Evolutionary conservation across 2,888 invertebrate species (phyloP).

Genomic region (Plemyria rubiginata): DNA sequence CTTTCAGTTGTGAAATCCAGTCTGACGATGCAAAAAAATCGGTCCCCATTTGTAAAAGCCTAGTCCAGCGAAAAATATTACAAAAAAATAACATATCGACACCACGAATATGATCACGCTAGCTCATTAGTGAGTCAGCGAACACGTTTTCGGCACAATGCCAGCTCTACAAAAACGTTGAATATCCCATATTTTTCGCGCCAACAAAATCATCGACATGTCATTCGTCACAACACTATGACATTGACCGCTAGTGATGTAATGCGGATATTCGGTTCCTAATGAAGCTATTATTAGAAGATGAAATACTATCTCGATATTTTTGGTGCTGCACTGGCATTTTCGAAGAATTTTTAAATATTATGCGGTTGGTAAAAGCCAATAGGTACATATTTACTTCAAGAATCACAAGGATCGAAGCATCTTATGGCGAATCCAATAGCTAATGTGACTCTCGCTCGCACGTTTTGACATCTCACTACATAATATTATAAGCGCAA

Average conservation of each 20-base stretch:
- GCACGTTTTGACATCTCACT: too few relatives aligned
- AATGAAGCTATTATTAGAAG: conserved; percentile 18
- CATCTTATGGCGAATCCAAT: too few relatives aligned
- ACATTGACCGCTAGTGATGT: conserved; percentile 39
- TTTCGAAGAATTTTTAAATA: too few relatives aligned
- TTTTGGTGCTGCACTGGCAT: not conserved
- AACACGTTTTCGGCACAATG: not conserved
- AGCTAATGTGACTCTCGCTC: too few relatives aligned
- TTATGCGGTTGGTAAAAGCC: too few relatives aligned
- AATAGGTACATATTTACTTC: too few relatives aligned
- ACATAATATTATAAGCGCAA: too few relatives aligned
- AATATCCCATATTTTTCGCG: not conserved
- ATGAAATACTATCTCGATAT: conserved; percentile 12
- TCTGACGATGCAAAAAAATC: too few relatives aligned
- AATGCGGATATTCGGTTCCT: conserved; percentile 26
- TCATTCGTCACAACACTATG: conserved; percentile 11
- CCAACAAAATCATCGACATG: conserved; percentile 6
- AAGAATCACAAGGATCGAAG: too few relatives aligned
- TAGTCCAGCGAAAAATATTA: not conserved
- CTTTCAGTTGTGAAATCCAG: too few relatives aligned
- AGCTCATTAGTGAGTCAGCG: not conserved
- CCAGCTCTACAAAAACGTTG: not conserved
- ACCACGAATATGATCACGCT: not conserved
- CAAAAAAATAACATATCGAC: not conserved
- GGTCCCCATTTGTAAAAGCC: too few relatives aligned